phyloP scores from a whole-genome alignment of 2,888 invertebrate genomes.

The Temnothorax ravouxi region DNA sequence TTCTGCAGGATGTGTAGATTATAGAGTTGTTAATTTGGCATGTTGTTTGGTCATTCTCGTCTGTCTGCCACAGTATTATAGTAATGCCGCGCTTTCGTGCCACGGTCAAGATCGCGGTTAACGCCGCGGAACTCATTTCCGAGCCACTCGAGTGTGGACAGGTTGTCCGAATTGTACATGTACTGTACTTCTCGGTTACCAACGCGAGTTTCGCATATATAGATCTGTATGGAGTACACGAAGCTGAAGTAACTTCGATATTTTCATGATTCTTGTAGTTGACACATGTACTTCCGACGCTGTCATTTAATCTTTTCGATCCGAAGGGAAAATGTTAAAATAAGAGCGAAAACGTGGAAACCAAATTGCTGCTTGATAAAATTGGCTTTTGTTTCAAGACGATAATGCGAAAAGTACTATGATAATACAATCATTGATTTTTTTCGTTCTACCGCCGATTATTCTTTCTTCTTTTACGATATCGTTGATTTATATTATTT shows the following conservation, averaged over 20 bases:
- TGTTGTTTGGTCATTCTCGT: constrained; percentile 47
- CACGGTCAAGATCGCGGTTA: constrained; percentile 60
- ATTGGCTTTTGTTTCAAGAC: neutral
- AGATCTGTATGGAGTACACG: constrained; percentile 3
- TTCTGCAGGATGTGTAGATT: constrained; percentile 40
- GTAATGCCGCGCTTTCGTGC: constrained; percentile 24
- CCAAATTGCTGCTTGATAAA: neutral
- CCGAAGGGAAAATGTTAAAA: constrained; percentile 24
- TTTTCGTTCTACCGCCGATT: neutral
- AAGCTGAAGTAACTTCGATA: constrained; percentile 57
- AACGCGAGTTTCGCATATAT: constrained; percentile 25
- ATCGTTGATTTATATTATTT: neutral
- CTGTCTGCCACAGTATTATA: constrained; percentile 38
- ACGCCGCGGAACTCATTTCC: constrained; percentile 56
- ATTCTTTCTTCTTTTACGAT: neutral
- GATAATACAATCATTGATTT: neutral
- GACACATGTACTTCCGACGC: constrained; percentile 48
- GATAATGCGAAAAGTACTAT: neutral
- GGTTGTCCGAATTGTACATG: constrained; percentile 42
- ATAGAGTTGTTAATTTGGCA: constrained; percentile 30
- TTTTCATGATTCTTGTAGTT: constrained; percentile 50
- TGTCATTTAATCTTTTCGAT: constrained; percentile 28
- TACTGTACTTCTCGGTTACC: constrained; percentile 31
- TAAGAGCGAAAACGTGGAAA: neutral
- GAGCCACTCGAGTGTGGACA: constrained; percentile 45